phyloP scores from a whole-genome alignment of 2,113 vertebrate species.

The Canis aureus region DNA sequence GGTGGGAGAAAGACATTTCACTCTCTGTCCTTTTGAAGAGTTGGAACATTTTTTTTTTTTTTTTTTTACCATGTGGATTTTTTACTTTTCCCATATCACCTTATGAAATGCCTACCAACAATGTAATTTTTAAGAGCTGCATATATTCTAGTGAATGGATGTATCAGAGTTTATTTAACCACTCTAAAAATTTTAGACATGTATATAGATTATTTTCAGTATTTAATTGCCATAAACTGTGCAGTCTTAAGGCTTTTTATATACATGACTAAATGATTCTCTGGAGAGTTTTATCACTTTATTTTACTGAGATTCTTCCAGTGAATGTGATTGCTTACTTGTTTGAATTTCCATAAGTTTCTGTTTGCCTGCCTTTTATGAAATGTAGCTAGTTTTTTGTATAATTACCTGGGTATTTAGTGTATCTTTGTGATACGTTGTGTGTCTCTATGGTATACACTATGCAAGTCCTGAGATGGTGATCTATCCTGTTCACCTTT shows the following conservation, averaged over 20 bases:
- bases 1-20: not conserved
- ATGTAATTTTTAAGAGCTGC: not conserved
- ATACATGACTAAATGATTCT: not conserved
- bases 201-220: not conserved
- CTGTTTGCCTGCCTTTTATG: not conserved
- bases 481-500: not conserved
- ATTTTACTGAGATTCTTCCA: not conserved
- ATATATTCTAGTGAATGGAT: not conserved
- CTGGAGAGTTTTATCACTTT: not conserved
- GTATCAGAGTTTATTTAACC: not conserved
- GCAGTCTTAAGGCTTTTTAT: not conserved
- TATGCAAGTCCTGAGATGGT: not conserved
- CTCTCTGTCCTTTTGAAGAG: not conserved
- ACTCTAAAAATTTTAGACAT: not conserved
- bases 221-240: not conserved
- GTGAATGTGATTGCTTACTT: not conserved
- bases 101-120: not conserved
- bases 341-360: slow-evolving; percentile 24
- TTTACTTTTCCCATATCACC: not conserved
- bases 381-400: not conserved
- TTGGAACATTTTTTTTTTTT: slow-evolving; percentile 46
- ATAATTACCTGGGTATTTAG: not conserved
- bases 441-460: fast-evolving
- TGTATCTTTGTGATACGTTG: not conserved
- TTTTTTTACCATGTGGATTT: not conserved